Conservation (phyloP, 2,113 vertebrate genomes). For the Gavialis gangeticus region DNA sequence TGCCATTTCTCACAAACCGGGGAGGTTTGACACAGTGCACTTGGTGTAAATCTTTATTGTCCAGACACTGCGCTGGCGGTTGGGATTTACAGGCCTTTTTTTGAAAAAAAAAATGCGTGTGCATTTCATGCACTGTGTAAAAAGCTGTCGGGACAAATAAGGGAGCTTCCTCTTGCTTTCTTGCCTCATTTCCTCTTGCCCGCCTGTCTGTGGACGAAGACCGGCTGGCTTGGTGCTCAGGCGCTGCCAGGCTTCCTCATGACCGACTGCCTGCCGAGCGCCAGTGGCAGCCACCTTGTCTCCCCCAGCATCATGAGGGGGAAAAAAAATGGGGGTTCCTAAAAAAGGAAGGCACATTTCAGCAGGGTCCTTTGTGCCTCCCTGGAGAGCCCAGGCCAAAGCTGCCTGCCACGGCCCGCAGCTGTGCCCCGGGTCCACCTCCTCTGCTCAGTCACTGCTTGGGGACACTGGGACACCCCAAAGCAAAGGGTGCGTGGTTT, state of each 20-base stretch:
- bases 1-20: too few relatives aligned
- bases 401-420: not conserved
- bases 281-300: too few relatives aligned
- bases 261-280: too few relatives aligned
- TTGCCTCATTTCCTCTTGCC: not conserved
- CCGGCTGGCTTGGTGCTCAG: not conserved
- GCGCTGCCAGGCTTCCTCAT: accelerated
- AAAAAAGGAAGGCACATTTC: accelerated
- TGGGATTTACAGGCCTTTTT: accelerated
- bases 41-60: not conserved
- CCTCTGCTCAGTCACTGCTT: not conserved
- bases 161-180: accelerated
- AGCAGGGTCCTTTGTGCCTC: accelerated
- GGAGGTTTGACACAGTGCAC: not conserved
- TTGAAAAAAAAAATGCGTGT: not conserved
- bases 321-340: too few relatives aligned
- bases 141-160: accelerated
- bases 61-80: not conserved
- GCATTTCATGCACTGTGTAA: accelerated
- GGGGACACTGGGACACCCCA: accelerated
- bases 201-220: too few relatives aligned
- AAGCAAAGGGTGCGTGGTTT: too few relatives aligned
- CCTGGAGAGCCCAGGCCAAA: accelerated
- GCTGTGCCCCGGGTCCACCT: not conserved
- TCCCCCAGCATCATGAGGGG: too few relatives aligned